These are phyloP conservation scores for Callyntrura sp. DNA, from an alignment of 2,888 invertebrate genomes.

Conservation along the genomic window DNA sequence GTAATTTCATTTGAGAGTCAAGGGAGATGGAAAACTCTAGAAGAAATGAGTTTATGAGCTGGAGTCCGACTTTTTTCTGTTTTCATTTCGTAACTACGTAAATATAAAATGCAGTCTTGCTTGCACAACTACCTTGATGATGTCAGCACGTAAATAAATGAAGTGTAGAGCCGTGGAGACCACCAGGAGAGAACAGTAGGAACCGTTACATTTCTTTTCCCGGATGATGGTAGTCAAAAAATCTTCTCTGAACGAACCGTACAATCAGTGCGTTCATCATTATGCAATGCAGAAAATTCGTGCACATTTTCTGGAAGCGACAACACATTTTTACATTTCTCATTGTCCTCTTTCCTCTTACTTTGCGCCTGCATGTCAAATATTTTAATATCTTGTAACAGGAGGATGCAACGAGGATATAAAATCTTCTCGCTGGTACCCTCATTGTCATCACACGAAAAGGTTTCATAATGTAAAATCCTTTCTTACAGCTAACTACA, in stretches of 20 bases:
- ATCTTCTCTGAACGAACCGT: neutral
- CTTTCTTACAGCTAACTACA: neutral
- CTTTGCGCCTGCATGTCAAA: neutral
- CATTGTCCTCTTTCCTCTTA: neutral
- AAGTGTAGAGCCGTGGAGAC: slow-evolving; percentile 36
- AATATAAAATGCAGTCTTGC: slow-evolving; percentile 46
- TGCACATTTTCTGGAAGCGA: neutral
- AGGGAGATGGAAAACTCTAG: slow-evolving; percentile 35
- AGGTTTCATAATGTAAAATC: neutral
- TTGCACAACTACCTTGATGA: no score
- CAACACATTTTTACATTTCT: neutral
- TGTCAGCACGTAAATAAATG: no score
- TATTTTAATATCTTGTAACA: neutral
- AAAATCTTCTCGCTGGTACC: neutral
- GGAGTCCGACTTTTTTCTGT: neutral
- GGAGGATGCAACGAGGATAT: no score
- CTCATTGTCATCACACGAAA: neutral
- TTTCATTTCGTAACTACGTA: slow-evolving; percentile 24
- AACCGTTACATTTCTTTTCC: neutral
- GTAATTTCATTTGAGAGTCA: slow-evolving; percentile 63
- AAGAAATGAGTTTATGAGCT: slow-evolving; percentile 63
- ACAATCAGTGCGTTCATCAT: neutral
- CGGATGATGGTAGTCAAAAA: neutral
- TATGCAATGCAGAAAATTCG: neutral
- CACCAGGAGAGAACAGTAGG: neutral